Evolutionary conservation across 1,140 invertebrate genomes (phyloP).

Genomic region (Drosophila erecta): DNA sequence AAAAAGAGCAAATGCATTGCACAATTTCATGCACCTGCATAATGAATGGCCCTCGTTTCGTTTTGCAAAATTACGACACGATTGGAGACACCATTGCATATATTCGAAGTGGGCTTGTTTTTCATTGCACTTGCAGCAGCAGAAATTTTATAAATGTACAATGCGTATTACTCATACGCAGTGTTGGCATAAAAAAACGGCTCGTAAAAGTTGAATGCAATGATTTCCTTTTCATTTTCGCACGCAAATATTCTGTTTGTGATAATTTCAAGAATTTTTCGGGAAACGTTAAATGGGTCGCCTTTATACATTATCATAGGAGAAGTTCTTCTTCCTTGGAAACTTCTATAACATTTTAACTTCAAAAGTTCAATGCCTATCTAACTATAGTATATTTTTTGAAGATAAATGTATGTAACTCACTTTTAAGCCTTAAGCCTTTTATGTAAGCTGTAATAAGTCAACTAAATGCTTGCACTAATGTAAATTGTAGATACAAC

Average conservation of each 20-base stretch:
- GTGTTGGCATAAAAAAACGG: background rate
- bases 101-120: background rate
- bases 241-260: background rate
- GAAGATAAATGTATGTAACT: too few relatives aligned
- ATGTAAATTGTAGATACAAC: background rate
- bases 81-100: background rate
- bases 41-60: slow-evolving; percentile 5
- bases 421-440: too few relatives aligned
- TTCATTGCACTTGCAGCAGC: slow-evolving; percentile 8
- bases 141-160: background rate
- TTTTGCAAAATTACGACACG: slow-evolving; percentile 2
- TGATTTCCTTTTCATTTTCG: background rate
- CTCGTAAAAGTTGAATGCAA: background rate
- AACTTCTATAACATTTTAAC: too few relatives aligned
- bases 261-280: background rate
- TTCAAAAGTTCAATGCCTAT: too few relatives aligned
- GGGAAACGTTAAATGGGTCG: background rate
- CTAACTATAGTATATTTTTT: too few relatives aligned
- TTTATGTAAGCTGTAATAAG: too few relatives aligned
- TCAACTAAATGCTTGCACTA: too few relatives aligned
- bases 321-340: too few relatives aligned
- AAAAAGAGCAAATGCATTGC: slow-evolving; percentile 4
- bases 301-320: background rate
- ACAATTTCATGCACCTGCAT: slow-evolving; percentile 16
- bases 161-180: background rate